Evolutionary conservation across 2,888 invertebrate species (phyloP).

Genomic region (Thumatha senex): DNA sequence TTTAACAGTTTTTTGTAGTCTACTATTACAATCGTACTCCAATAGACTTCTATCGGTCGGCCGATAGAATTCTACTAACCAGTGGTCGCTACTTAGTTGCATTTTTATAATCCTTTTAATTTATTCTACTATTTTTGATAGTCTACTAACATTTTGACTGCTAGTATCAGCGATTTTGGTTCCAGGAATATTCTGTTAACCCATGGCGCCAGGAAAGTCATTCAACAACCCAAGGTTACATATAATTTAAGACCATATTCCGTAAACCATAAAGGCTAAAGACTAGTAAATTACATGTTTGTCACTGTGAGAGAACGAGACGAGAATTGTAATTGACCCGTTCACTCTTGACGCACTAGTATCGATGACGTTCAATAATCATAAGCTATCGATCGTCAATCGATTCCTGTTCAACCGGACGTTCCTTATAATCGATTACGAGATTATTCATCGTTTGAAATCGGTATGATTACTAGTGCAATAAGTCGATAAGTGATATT

Average conservation of each 20-base stretch:
- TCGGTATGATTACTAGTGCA: neutral
- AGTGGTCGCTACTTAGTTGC: too few species aligned
- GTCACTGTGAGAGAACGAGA: slow-evolving; percentile 1
- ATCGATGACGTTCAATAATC: slow-evolving; percentile 3
- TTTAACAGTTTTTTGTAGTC: too few species aligned
- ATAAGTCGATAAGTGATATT: neutral
- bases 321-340: neutral
- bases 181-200: too few species aligned
- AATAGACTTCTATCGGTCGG: too few species aligned
- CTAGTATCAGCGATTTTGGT: too few species aligned
- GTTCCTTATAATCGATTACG: slow-evolving; percentile 2
- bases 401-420: slow-evolving; percentile 4
- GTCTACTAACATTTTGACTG: too few species aligned
- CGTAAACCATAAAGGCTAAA: neutral
- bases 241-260: neutral
- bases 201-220: too few species aligned
- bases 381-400: slow-evolving; percentile 7
- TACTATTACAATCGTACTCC: too few species aligned
- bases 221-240: neutral
- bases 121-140: too few species aligned
- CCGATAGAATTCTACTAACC: too few species aligned
- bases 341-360: neutral
- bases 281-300: neutral
- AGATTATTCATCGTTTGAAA: neutral
- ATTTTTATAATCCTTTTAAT: too few species aligned